phyloP scores from a whole-genome alignment of 2,797 vertebrate species.

The Threskiornis aethiopicus region DNA sequence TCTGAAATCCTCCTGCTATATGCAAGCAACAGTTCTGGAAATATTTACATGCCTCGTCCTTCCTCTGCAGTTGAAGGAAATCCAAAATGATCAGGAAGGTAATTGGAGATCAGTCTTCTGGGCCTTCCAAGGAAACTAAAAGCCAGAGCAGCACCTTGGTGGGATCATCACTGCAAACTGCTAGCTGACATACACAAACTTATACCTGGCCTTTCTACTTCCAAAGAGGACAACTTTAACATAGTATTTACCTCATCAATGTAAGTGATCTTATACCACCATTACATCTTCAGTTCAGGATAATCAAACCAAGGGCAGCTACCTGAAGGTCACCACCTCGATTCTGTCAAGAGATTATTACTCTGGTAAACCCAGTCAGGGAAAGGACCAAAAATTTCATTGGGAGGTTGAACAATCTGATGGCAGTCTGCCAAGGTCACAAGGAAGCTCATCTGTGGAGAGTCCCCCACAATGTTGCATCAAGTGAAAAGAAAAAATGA shows the following conservation, averaged over 20 bases:
- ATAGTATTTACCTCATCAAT: not conserved
- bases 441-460: not conserved
- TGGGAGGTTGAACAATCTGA: not conserved
- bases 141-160: not conserved
- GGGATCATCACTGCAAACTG: not conserved
- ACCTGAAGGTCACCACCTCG: not conserved
- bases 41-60: not conserved
- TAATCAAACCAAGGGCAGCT: not conserved
- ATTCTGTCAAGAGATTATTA: not conserved
- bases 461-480: not conserved
- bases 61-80: not conserved
- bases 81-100: not conserved
- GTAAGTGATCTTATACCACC: not conserved
- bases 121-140: not conserved
- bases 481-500: not conserved
- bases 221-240: not conserved
- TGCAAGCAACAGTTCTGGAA: not conserved
- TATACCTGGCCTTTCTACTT: not conserved
- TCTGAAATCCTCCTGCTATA: not conserved
- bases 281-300: not conserved
- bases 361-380: not conserved
- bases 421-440: not conserved
- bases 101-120: not conserved
- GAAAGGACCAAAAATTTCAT: not conserved
- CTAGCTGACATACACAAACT: not conserved